Evolutionary conservation across 2,113 vertebrate genomes (phyloP).

Genomic region (Athene cunicularia): DNA sequence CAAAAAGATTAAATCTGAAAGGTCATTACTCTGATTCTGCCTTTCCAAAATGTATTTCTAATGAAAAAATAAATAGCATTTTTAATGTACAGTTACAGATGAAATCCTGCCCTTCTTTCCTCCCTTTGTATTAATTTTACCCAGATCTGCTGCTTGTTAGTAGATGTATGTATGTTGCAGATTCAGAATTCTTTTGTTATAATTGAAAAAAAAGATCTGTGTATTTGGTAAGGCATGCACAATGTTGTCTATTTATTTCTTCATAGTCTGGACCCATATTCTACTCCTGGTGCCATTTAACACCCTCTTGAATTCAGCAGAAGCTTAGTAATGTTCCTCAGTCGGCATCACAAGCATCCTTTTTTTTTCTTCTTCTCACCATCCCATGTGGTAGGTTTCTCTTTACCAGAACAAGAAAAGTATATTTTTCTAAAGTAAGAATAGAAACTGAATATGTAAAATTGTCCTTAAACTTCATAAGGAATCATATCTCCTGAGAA

Average conservation of each 20-base stretch:
- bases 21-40: background rate
- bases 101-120: background rate
- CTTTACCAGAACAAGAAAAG: background rate
- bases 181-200: background rate
- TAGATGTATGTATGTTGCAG: background rate
- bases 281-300: background rate
- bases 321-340: background rate
- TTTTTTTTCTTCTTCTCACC: background rate
- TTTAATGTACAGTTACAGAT: background rate
- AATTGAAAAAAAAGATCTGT: background rate
- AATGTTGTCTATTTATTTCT: background rate
- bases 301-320: background rate
- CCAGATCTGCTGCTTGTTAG: background rate
- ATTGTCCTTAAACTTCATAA: background rate
- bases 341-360: background rate
- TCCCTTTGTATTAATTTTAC: background rate
- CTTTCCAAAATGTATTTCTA: background rate
- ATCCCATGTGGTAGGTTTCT: background rate
- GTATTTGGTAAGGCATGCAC: background rate
- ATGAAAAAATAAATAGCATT: slow-evolving; percentile 11
- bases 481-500: background rate
- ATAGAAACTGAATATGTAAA: slow-evolving; percentile 7
- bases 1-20: slow-evolving; percentile 37
- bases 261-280: background rate
- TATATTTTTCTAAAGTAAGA: slow-evolving; percentile 22